Evolutionary conservation across 2,113 vertebrate species (phyloP), one percentile per base, ranked within the genome.

Genomic region (Phaetusa simplex): DNA sequence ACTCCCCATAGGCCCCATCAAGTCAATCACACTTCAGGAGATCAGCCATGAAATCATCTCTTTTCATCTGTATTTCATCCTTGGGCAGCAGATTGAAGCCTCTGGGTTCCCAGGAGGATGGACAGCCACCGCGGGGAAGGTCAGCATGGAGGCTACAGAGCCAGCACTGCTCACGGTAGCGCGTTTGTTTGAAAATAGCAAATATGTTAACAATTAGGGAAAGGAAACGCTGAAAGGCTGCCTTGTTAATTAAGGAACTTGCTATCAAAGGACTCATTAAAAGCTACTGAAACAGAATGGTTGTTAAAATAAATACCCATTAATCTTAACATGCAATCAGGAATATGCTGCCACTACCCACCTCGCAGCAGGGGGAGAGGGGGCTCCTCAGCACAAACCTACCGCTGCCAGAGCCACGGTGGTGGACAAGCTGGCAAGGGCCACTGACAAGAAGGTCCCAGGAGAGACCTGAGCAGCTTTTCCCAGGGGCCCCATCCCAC

Each of bases 121-220:
- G 55, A 59, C 36, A 58, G 70, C 55, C 71, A 43, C 56, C 3
- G 7, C 1, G 3, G 78, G 52, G 95, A 89, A 81, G 80, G 91
- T 53, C 82, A 45, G 36, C 64, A 23, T 16, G 24, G 86, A 29
- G 95, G 86, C 66, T 70, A 20, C 10, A 12, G 93, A 95, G 97
- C 55, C 66, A 13, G 96, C 50, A 71, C 69, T 64, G 96, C 97
- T 89, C 91, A 97, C 91, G 94, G 97, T 59, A 97, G 97, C 53
- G 30, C 67, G 56, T 93, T 97, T 93, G 97, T 98, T 96, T 97
- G 86, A 93, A 98, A 98, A 96, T 1, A 85, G 87, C 90, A 94
- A 98, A 98, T 97, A 95, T 99, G 99, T 98, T 98, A 97, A 98
- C 98, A 98, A 99, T 99, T 99, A 99, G 98, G 97, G 95, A 91